Base-by-base conservation (phyloP, 2,113 vertebrate genomes). In the Myotis yumanensis region DNA sequence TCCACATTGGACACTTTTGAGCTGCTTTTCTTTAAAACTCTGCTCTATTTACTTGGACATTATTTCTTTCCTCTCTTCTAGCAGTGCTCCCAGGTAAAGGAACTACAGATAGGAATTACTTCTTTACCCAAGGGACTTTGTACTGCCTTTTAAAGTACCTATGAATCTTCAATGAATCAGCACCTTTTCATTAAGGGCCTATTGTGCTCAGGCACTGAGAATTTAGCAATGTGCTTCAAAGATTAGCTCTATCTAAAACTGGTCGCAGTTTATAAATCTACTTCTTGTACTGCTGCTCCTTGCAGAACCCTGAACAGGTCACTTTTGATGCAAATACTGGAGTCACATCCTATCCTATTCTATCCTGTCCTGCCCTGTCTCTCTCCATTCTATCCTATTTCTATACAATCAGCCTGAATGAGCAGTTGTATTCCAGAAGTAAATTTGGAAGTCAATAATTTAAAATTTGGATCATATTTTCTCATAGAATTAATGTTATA, bases 391-490 rank as follows among this genome's bases (percentile, higher is more conserved):
- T 10, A 32, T 20, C 80, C 30, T 32, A 30, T 66, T 79, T 82
- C 71, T 80, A 14, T 68, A 46, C 8, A 68, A n/a, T 46, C 14
- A 84, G 17, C n/a, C 35, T 85, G 51, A 81, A 62, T 28, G 40
- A 86, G 72, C 30, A 91, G 43, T 18, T 88, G 18, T 77, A 7
- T 85, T 80, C 23, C 40, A 69, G 23, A 96, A 88, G 40, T 85
- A 73, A 93, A 32, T n/a, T 57, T 91, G 15, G 40, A 96, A 75
- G 46, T 62, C 54, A 91, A 2, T 73, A 73, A 43, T 89, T 80
- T 93, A 89, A 93, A 91, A 69, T 12, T 17, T 93, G 66, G 23
- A 37, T 69, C 52, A 28, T 79, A 57, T 91, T 80, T 87, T 64
- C 22, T 66, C 16, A 32, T 28, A 85, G 54, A 89, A 35, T 66